Percentiles rank a stretch among this genome's conserved stretches.
These are phyloP conservation scores for Pogonophryne albipinna DNA, from an alignment of 2,797 vertebrate genomes.

Conservation along the genomic window DNA sequence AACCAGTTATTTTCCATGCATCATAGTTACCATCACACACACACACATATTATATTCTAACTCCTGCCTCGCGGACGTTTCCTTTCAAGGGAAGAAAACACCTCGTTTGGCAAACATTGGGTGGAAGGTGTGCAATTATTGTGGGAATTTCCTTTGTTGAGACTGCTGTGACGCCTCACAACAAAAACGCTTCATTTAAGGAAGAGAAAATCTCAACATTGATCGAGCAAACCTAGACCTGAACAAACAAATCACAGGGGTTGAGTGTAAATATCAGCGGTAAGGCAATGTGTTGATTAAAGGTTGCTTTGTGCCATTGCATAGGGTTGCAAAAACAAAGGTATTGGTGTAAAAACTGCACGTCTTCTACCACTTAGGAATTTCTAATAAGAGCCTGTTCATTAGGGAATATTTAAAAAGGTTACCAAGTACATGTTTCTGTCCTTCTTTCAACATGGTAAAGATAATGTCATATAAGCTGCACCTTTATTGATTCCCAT, in stretches of 20 bases:
- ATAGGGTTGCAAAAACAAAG: background rate
- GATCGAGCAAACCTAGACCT: conserved; percentile 15
- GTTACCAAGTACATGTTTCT: background rate
- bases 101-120: conserved; percentile 18
- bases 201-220: background rate
- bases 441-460: background rate
- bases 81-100: background rate
- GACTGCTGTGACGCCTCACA: background rate
- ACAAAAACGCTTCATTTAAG: background rate
- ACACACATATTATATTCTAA: conserved; percentile 1
- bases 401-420: conserved; percentile 1
- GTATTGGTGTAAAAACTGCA: background rate
- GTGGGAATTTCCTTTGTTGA: conserved; percentile 16
- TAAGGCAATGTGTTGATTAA: background rate
- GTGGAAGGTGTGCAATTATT: conserved; percentile 8
- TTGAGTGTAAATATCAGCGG: conserved; percentile 1
- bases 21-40: background rate
- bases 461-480: background rate
- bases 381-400: background rate
- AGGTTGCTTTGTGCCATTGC: background rate
- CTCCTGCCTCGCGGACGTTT: conserved; percentile 25
- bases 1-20: conserved; percentile 20
- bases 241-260: conserved; percentile 15
- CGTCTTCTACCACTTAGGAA: background rate
- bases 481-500: too few relatives aligned